Evolutionary conservation across 1,140 invertebrate genomes (phyloP), one percentile per base, ranked within the genome.

Genomic region (Bombyx mandarina): DNA sequence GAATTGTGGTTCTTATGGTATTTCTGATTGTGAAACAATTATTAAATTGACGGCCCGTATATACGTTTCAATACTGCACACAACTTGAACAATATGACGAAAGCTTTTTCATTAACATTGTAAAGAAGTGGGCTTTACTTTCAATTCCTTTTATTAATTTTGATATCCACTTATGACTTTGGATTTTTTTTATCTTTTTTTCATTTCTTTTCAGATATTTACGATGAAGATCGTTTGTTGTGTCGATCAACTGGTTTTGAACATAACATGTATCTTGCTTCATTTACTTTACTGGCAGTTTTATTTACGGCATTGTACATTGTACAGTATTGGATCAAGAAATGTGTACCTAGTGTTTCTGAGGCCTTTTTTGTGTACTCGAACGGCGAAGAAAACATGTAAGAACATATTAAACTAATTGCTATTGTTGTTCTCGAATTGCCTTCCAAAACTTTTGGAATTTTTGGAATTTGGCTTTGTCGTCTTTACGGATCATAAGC

Each of bases 321-420:
- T 1, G 65, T 82, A 3, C 69, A 79, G 50, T 84, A 84, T 53
- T 86, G 83, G 83, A 66, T 86, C 3, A 73, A 73, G 53, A 67
- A 77, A 67, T 86, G 79, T 58, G 77, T 86, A 44, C 79, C 83
- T 8, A 69, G 65, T 52, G 80, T 84, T 0, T 79, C 83, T 0
- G 70, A 79, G 10, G 83, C 81, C 0, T 86, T 83, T 59, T 86
- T 86, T 62, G 57, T 84, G 26, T 86, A 83, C 63, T 71, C 75
- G 3, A 76, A 82, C 45, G 64, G 72, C 48, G 72, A 70, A 64
- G 81, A 84, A 65, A 86, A 83, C 50, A 70, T 71, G 83, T 83
- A 54, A 65, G 72, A 61, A 35, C 8, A 9, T 50, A 62, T 59
- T 43, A 43, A 8, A 42, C n/a, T 44, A 44, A 8, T 12, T 53